phyloP scores from a whole-genome alignment of 2,113 vertebrate species.

The Pandion haliaetus region DNA sequence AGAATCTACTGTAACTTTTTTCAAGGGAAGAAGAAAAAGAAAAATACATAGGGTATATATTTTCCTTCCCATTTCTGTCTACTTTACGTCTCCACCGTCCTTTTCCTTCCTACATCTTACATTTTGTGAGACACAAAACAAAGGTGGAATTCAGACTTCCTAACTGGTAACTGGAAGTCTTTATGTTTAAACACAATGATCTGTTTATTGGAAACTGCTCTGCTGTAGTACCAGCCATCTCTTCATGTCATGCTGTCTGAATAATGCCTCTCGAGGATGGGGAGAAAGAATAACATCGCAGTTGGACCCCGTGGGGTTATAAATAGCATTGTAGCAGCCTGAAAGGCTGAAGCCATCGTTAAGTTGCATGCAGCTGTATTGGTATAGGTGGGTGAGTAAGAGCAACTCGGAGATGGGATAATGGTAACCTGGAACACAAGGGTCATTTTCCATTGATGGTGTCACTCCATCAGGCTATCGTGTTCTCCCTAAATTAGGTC shows the following conservation, averaged over 20 bases:
- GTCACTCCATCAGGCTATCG: background rate
- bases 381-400: slow-evolving; percentile 32
- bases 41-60: background rate
- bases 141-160: slow-evolving; percentile 9
- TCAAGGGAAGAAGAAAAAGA: background rate
- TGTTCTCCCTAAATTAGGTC: background rate
- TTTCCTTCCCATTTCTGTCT: background rate
- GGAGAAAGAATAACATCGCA: background rate
- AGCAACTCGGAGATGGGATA: slow-evolving; percentile 5
- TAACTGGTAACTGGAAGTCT: slow-evolving; percentile 26
- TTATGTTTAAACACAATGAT: slow-evolving; percentile 32
- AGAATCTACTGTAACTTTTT: background rate
- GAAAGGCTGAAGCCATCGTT: slow-evolving; percentile 20
- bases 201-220: slow-evolving; percentile 47
- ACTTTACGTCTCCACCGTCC: background rate
- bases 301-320: background rate
- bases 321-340: slow-evolving; percentile 22
- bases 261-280: slow-evolving; percentile 40
- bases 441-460: slow-evolving; percentile 23
- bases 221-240: slow-evolving; percentile 30
- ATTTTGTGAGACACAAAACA: background rate
- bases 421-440: slow-evolving; percentile 39
- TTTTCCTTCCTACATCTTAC: background rate
- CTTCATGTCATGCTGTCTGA: slow-evolving; percentile 23
- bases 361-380: slow-evolving; percentile 60